Evolutionary conservation across 1,140 invertebrate species (phyloP).

Genomic region (Magallana gigas): DNA sequence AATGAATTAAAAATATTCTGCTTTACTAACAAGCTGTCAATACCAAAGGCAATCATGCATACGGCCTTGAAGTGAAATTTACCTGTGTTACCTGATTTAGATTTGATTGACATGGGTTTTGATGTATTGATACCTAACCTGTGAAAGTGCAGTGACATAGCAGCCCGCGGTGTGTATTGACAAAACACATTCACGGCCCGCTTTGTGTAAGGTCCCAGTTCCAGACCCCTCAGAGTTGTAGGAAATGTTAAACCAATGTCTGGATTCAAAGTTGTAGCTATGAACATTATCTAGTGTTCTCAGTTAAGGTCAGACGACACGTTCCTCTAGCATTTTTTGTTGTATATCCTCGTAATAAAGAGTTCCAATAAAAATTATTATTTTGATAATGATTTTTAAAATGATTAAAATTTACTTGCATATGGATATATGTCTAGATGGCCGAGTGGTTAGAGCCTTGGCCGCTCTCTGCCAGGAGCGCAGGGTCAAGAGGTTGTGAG

Average conservation of each 20-base stretch:
- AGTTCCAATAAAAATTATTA: no score
- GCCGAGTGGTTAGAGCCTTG: no score
- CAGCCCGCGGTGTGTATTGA: neutral
- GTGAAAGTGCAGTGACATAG: neutral
- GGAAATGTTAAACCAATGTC: constrained; percentile 1
- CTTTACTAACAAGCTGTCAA: neutral
- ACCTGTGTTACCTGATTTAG: neutral
- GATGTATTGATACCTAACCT: neutral
- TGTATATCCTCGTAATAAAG: no score
- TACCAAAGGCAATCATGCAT: neutral
- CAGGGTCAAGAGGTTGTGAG: no score
- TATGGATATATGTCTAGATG: no score
- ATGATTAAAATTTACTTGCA: no score
- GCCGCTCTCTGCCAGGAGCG: no score
- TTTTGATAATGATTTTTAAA: no score
- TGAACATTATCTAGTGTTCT: no score
- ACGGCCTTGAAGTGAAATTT: constrained; percentile 7
- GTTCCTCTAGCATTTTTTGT: no score
- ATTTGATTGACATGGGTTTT: constrained; percentile 11
- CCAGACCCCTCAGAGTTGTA: neutral
- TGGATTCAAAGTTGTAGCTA: neutral
- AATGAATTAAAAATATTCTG: neutral
- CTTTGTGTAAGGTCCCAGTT: neutral
- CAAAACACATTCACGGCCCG: neutral
- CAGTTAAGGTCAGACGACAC: no score